phyloP scores from a whole-genome alignment of 2,797 vertebrate genomes.

The Gorsachius magnificus region DNA sequence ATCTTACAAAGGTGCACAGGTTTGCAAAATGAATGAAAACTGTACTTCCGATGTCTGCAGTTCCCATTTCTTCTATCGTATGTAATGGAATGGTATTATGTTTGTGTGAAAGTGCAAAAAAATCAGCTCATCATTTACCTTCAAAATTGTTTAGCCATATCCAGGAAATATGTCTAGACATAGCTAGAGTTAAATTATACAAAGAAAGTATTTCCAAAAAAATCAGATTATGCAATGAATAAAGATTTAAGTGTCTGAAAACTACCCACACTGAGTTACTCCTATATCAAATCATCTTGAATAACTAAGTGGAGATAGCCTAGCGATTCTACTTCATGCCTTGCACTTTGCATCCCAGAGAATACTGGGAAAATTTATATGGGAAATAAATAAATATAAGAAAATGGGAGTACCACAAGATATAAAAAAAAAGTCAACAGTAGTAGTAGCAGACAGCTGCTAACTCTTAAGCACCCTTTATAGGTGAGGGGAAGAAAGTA shows the following conservation, averaged over 20 bases:
- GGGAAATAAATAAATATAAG: not conserved
- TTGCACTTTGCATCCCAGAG: not conserved
- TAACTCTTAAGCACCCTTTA: not conserved
- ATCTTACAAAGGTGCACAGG: not conserved
- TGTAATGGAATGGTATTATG: constrained; percentile 23
- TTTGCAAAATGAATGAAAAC: constrained; percentile 18
- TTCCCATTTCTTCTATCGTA: constrained; percentile 39
- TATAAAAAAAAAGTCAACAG: not conserved
- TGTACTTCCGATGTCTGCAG: not conserved
- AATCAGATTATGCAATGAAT: constrained; percentile 6
- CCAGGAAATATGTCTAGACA: constrained; percentile 69
- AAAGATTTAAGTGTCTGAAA: constrained; percentile 21
- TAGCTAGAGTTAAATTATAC: constrained; percentile 51
- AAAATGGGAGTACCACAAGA: not conserved
- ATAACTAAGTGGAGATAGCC: not conserved
- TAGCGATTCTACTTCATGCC: not conserved
- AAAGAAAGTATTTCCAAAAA: constrained; percentile 43
- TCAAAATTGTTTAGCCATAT: constrained; percentile 61
- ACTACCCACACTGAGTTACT: not conserved
- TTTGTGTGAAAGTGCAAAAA: constrained; percentile 37
- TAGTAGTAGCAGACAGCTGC: not conserved
- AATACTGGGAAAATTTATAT: not conserved
- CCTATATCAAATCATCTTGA: not conserved
- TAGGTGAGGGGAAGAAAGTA: not conserved
- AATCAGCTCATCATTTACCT: constrained; percentile 50